Evolutionary conservation across 2,797 vertebrate genomes (phyloP).

Genomic region (Enteromius mattozi): DNA sequence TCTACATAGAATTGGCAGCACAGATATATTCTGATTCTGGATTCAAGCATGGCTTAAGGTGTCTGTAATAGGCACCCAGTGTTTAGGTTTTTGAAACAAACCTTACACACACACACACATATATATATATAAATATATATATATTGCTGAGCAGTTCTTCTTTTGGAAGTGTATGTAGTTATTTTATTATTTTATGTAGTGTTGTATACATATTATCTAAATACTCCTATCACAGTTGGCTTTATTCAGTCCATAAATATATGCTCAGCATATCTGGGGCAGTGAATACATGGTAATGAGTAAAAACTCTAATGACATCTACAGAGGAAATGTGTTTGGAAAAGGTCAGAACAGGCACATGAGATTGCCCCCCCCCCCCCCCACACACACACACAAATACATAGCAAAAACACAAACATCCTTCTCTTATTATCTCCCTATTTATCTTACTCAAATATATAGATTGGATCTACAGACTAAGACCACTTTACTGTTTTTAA

Average conservation of each 20-base stretch:
- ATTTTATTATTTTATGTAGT: constrained; percentile 1
- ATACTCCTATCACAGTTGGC: constrained; percentile 21
- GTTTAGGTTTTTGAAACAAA: not conserved
- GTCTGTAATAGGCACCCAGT: not conserved
- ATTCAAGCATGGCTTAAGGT: not conserved
- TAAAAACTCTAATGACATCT: constrained; percentile 73
- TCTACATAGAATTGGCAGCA: not conserved
- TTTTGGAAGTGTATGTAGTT: not conserved
- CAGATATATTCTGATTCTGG: not conserved
- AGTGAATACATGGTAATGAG: constrained; percentile 68
- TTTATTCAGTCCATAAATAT: constrained; percentile 29
- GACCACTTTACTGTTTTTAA: not conserved
- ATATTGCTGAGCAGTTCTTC: no score
- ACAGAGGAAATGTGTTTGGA: constrained; percentile 70
- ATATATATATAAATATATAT: not conserved
- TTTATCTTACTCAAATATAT: not conserved
- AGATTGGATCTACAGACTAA: not conserved
- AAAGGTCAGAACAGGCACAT: constrained; percentile 60
- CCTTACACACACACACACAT: not conserved
- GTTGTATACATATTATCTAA: constrained; percentile 11
- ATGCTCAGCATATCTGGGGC: constrained; percentile 55
- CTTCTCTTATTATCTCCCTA: not conserved
- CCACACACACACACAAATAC: not conserved
- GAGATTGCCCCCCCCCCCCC: constrained; percentile 40
- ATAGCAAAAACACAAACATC: not conserved